Base-by-base conservation (phyloP, 2,113 vertebrate species). In the Calypte anna region DNA sequence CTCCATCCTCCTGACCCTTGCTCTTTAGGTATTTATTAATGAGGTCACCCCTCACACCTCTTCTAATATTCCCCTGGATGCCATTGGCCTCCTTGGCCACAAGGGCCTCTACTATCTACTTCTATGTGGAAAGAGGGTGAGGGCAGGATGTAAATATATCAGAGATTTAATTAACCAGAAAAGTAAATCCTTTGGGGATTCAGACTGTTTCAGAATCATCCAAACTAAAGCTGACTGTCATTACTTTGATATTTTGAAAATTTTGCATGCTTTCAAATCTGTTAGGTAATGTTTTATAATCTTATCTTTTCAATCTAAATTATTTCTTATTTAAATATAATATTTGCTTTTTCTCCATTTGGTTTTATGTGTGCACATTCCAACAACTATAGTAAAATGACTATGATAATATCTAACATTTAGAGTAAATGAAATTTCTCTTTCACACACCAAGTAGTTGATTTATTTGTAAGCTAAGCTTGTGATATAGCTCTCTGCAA, bases 401-500 rank as follows among this genome's bases (percentile, higher is more conserved):
- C 24, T 19, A 25, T 14, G 5, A 74, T 54, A 9, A 30, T 19
- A 48, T 23, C 9, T 18, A 67, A 14, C 24, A 48, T 27, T 54
- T 54, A 48, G 73, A 73, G 28, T 73, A 73, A 61, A 20, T 46
- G n/a, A 15, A 22, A 54, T 54, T 79, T 85, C 46, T 15, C 14
- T 40, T 33, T 72, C 46, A 67, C 14, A 1, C 9, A 1, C 2
- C 1, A 25, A 36, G 79, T 46, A 8, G 4, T n/a, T 50, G 9
- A 0, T 62, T 62, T 43, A 63, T 31, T 3, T 68, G 21, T 40
- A 80, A 79, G 12, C 5, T 54, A 43, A 14, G 3, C 24, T 83
- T 68, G 10, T 25, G 6, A 67, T 25, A 10, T 28, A 51, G 50
- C 21, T 38, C 23, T 57, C 25, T 33, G 33, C 12, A 48, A 48